Conservation (phyloP, 2,888 invertebrate species). For the Quadroppia sp. region DNA sequence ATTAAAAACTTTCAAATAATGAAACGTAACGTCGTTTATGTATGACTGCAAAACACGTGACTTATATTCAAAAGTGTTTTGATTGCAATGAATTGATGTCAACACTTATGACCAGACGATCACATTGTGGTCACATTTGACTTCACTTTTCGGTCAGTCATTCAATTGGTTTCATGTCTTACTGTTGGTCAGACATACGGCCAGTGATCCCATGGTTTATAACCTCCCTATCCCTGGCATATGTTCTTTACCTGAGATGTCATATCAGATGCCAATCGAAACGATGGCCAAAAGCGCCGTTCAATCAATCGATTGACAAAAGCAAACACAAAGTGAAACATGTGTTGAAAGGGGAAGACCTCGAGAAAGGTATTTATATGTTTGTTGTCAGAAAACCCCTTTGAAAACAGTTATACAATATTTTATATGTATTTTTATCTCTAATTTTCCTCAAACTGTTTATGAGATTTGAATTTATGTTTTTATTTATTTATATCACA, state of each 20-base stretch:
- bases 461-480: neutral
- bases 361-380: slow-evolving; percentile 14
- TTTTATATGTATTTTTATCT: neutral
- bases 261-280: neutral
- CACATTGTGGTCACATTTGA: slow-evolving; percentile 15
- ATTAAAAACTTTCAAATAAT: no score
- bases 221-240: neutral
- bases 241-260: neutral
- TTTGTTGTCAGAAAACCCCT: no score
- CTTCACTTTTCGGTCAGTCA: neutral
- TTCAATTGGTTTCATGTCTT: neutral
- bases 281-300: no score
- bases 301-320: neutral
- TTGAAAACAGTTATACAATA: neutral
- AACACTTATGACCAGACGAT: no score
- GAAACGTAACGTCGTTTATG: no score
- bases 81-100: no score
- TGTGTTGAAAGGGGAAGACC: slow-evolving; percentile 5
- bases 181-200: neutral
- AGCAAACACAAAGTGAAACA: neutral
- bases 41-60: no score
- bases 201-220: slow-evolving; percentile 12
- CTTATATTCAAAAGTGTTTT: no score
- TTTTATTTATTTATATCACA: neutral
- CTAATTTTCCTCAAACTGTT: neutral